phyloP scores from a whole-genome alignment of 2,888 invertebrate species.

The Sericinus montela region DNA sequence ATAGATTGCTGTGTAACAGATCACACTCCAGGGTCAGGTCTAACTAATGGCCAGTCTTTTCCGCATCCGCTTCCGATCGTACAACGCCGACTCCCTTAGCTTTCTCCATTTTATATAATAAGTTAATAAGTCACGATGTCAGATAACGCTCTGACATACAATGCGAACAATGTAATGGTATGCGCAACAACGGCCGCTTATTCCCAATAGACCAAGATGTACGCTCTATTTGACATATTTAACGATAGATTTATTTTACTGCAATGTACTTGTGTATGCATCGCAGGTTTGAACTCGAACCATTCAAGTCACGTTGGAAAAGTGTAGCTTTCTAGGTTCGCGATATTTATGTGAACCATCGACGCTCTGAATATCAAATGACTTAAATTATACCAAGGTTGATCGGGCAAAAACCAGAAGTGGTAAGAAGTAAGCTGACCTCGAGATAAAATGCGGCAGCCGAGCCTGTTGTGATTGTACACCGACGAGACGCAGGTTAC shows the following conservation, averaged over 20 bases:
- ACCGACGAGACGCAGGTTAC: slow-evolving; percentile 18
- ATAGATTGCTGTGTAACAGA: slow-evolving; percentile 62
- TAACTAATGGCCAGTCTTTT: slow-evolving; percentile 43
- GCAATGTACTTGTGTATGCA: slow-evolving; percentile 20
- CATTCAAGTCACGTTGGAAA: slow-evolving; percentile 57
- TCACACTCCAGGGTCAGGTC: slow-evolving; percentile 58
- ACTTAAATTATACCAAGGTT: slow-evolving; percentile 53
- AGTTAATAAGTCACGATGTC: slow-evolving; percentile 30
- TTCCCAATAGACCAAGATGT: background rate
- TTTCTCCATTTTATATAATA: slow-evolving; percentile 61
- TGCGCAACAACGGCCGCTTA: background rate
- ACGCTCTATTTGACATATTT: no score
- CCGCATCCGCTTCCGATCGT: slow-evolving; percentile 69
- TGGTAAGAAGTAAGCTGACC: slow-evolving; percentile 58
- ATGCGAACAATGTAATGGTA: background rate
- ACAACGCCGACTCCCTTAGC: slow-evolving; percentile 41
- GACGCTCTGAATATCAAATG: slow-evolving; percentile 53
- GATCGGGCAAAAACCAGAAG: slow-evolving; percentile 54
- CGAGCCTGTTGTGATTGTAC: slow-evolving; percentile 24
- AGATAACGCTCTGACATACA: background rate
- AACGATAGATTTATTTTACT: background rate
- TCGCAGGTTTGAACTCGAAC: slow-evolving; percentile 22
- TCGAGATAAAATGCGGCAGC: slow-evolving; percentile 49
- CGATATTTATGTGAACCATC: slow-evolving; percentile 40
- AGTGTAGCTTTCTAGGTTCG: slow-evolving; percentile 63